Evolutionary conservation across 2,797 vertebrate species (phyloP).

Genomic region (Dendrocincla tyrannina): DNA sequence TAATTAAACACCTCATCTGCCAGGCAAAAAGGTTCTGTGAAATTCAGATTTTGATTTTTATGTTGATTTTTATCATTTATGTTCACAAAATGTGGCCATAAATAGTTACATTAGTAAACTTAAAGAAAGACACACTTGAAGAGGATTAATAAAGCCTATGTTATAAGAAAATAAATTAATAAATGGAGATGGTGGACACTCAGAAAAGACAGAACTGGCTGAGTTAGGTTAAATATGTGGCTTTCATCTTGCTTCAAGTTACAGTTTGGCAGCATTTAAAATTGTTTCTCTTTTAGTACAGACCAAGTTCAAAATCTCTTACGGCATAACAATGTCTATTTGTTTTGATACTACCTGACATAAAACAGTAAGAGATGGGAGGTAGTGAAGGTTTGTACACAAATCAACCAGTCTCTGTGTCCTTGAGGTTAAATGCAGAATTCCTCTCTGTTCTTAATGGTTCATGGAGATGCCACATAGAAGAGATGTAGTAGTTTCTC

Average conservation of each 20-base stretch:
- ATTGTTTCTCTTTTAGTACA: background rate
- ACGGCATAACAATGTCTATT: background rate
- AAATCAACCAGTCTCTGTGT: background rate
- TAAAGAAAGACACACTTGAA: background rate
- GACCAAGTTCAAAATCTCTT: background rate
- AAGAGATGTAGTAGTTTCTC: background rate
- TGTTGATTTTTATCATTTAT: background rate
- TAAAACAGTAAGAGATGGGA: background rate
- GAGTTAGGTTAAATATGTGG: background rate
- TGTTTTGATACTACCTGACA: background rate
- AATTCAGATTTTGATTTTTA: background rate
- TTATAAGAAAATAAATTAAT: background rate
- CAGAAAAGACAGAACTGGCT: background rate
- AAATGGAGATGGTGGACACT: fast-evolving
- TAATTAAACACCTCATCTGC: background rate
- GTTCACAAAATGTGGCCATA: background rate
- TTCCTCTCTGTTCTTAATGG: background rate
- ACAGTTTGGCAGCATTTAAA: background rate
- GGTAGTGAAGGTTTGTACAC: background rate
- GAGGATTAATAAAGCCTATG: background rate
- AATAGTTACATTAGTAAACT: background rate
- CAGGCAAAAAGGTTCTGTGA: background rate
- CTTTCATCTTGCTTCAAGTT: background rate
- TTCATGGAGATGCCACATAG: background rate
- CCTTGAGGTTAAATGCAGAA: constrained; percentile 41